These are phyloP conservation scores for Gymnothorax javanicus DNA, from an alignment of 2,797 vertebrate species.

Conservation along the genomic window DNA sequence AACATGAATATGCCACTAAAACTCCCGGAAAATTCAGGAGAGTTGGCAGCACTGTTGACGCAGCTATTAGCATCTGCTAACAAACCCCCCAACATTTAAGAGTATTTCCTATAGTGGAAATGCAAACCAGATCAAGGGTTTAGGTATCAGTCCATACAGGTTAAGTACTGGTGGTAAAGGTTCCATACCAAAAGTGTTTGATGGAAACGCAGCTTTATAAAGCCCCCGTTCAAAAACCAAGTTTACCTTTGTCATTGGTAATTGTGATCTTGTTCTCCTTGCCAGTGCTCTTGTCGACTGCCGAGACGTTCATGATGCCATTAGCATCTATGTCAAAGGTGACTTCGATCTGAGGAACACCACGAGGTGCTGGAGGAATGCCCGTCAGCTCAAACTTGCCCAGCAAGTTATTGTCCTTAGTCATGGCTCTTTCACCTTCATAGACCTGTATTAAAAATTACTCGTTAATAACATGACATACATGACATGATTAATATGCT, in stretches of 20 bases:
- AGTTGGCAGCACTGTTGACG: too few species aligned
- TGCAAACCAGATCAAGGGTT: too few species aligned
- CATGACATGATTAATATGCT: neutral
- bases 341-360: slow-evolving; percentile 90
- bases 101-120: too few species aligned
- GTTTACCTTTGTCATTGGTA: slow-evolving; percentile 90
- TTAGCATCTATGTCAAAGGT: slow-evolving; percentile 66
- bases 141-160: too few species aligned
- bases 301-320: slow-evolving; percentile 91
- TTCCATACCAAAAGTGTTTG: too few species aligned
- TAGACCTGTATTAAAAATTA: slow-evolving; percentile 74
- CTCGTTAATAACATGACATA: neutral
- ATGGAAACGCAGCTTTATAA: too few species aligned
- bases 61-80: too few species aligned
- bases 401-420: slow-evolving; percentile 87
- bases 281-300: slow-evolving; percentile 94
- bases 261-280: slow-evolving; percentile 97
- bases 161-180: too few species aligned
- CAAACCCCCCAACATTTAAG: too few species aligned
- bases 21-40: too few species aligned
- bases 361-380: slow-evolving; percentile 92
- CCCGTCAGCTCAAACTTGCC: slow-evolving; percentile 91
- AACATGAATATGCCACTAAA: too few species aligned
- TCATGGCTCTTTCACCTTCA: slow-evolving; percentile 93
- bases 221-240: too few species aligned